Conservation (phyloP, 2,113 vertebrate species). For the Campylomormyrus tamandua region DNA sequence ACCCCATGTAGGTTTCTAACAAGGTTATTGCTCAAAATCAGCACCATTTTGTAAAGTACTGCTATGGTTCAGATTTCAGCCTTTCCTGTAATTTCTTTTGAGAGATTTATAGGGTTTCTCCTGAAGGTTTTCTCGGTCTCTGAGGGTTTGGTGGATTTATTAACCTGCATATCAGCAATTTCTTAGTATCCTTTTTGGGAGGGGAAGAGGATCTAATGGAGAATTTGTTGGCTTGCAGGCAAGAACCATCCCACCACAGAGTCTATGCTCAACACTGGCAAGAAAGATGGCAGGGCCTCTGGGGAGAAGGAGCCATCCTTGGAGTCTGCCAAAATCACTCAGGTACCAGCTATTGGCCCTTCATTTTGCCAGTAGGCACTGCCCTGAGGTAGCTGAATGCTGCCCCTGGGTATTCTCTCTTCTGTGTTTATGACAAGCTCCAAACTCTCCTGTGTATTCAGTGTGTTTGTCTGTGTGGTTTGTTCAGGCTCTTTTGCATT, state of each 20-base stretch:
- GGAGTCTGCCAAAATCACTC: conserved; percentile 79
- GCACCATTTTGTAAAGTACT: neutral
- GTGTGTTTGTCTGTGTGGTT: neutral
- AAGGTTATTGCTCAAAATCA: neutral
- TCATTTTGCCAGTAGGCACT: neutral
- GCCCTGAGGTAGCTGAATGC: neutral
- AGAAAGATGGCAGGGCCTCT: conserved; percentile 71
- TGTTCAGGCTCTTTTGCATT: neutral
- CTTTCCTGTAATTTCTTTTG: neutral
- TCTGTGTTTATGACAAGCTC: neutral
- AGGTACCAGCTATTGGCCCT: conserved; percentile 60
- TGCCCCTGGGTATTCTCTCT: neutral
- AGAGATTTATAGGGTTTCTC: neutral
- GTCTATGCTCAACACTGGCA: conserved; percentile 73
- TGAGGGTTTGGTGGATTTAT: neutral
- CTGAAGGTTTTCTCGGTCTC: neutral
- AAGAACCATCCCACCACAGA: conserved; percentile 64
- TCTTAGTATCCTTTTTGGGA: neutral
- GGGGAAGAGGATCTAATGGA: neutral
- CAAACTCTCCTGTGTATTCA: neutral
- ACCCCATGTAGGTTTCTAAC: neutral
- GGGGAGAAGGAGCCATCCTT: conserved; percentile 70
- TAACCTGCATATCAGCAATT: neutral
- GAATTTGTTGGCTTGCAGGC: conserved; percentile 31
- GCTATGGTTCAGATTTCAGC: neutral